Percentiles rank a stretch among this genome's conserved stretches.
phyloP scores from a whole-genome alignment of 23 tunicate species.

The Pegea sp. region DNA sequence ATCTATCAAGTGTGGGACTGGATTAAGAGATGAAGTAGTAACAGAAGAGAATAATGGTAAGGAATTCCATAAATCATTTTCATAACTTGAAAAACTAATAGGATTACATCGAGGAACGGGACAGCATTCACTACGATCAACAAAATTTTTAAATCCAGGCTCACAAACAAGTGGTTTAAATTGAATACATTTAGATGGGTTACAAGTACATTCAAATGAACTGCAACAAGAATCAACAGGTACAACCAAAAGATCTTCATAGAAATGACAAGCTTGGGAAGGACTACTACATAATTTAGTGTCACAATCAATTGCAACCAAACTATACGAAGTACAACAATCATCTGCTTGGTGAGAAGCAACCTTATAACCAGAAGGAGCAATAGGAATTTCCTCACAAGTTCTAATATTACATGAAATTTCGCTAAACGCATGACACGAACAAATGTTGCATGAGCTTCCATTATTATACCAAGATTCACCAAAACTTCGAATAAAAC shows the following conservation, averaged over 20 bases:
- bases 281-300: slow-evolving; percentile 12
- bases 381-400: slow-evolving; percentile 43
- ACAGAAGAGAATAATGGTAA: too few species aligned
- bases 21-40: background rate
- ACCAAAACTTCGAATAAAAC: slow-evolving; percentile 36
- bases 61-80: too few species aligned
- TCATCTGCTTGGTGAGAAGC: slow-evolving; percentile 61
- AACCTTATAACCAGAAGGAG: slow-evolving; percentile 36
- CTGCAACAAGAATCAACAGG: slow-evolving; percentile 62
- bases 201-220: slow-evolving; percentile 72
- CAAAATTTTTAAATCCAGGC: slow-evolving; percentile 4
- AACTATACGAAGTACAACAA: slow-evolving; percentile 45
- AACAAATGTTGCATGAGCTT: slow-evolving; percentile 43
- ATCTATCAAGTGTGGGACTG: background rate
- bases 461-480: slow-evolving; percentile 77
- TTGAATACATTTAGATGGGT: slow-evolving; percentile 43
- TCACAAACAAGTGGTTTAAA: slow-evolving; percentile 25
- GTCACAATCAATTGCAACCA: slow-evolving; percentile 39
- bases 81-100: too few species aligned
- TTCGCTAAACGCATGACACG: slow-evolving; percentile 12
- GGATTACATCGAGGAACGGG: slow-evolving; percentile 42
- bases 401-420: slow-evolving; percentile 12
- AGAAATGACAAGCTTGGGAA: slow-evolving; percentile 50
- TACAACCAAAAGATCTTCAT: slow-evolving; percentile 37
- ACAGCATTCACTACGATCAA: slow-evolving; percentile 39